Evolutionary conservation across 1,140 invertebrate genomes (phyloP), one percentile per base, ranked within the genome.

Genomic region (Conopomorpha cramerella): DNA sequence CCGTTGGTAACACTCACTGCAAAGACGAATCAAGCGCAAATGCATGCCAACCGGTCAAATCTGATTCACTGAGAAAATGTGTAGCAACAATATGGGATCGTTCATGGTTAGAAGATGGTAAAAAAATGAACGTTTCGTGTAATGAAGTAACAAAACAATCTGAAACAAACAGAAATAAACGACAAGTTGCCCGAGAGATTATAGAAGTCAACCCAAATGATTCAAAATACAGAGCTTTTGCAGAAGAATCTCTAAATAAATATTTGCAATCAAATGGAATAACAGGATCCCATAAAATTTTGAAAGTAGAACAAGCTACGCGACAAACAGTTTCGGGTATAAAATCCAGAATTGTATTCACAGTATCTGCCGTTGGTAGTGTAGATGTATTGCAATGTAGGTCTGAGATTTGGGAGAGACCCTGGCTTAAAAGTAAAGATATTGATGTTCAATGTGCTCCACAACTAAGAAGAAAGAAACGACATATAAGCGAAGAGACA

Each of bases 71-170:
- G 11, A 48, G 70, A 32, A 43, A 63, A 11, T 87, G 85, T 49
- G 23, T 66, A 7, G 61, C 84, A 3, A 54, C 60, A 13, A 60
- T 84, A 18, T 86, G 83, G 83, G 81, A 85, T 23, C 68, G 78
- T 46, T 78, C 84, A 3, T 87, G 85, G 86, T 15, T 83, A 11
- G 70, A 81, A 36, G 39, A 80, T 7, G 77, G 67, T 2, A 58
- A 41, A 28, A 38, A 79, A 43, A 59, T 81, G 3, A 70, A 64
- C 8, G 62, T 82, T 0, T 47, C 54, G 2, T 83, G 81, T 38
- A 43, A 68, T 16, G 48, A 67, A 15, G 49, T 45, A 13, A 33
- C 42, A 38, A 35, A 53, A n/a, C 54, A 30, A 10, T 27, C 39
- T 25, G 26, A 40, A 8, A 41, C 41, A 23, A 59, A 11, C 25